These are phyloP conservation scores for Riptortus pedestris DNA, from an alignment of 1,140 invertebrate species.

Conservation along the genomic window DNA sequence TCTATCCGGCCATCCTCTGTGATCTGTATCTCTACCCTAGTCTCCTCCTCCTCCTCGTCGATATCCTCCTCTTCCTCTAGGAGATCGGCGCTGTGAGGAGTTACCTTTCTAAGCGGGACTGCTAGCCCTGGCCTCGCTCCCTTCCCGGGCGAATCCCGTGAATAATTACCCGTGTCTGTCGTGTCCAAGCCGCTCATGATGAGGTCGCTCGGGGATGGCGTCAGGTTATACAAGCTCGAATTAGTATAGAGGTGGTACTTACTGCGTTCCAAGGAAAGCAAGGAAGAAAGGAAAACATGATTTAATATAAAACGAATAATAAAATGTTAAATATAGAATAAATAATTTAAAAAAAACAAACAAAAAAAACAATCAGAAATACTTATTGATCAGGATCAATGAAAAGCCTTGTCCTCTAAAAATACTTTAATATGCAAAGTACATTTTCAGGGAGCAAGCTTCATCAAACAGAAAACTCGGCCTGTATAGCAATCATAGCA, in stretches of 20 bases:
- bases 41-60: conserved; percentile 27
- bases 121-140: conserved; percentile 24
- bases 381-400: too few relatives aligned
- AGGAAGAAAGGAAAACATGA: not conserved
- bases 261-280: conserved; percentile 9
- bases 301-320: not conserved
- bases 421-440: too few relatives aligned
- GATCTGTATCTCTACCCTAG: conserved; percentile 32
- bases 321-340: not conserved
- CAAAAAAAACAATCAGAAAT: too few relatives aligned
- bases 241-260: conserved; percentile 19
- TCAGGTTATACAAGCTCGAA: conserved; percentile 20
- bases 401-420: too few relatives aligned
- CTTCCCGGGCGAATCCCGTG: conserved; percentile 13
- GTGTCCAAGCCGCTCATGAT: conserved; percentile 24
- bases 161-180: conserved; percentile 29
- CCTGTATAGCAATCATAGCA: too few relatives aligned
- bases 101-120: conserved; percentile 26
- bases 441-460: too few relatives aligned
- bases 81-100: conserved; percentile 21
- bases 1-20: conserved; percentile 33
- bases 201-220: conserved; percentile 28
- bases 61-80: conserved; percentile 27
- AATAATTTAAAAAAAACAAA: not conserved
- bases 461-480: too few relatives aligned